These are phyloP conservation scores for Gallirallus australis DNA, from an alignment of 2,797 vertebrate genomes.

Conservation along the genomic window DNA sequence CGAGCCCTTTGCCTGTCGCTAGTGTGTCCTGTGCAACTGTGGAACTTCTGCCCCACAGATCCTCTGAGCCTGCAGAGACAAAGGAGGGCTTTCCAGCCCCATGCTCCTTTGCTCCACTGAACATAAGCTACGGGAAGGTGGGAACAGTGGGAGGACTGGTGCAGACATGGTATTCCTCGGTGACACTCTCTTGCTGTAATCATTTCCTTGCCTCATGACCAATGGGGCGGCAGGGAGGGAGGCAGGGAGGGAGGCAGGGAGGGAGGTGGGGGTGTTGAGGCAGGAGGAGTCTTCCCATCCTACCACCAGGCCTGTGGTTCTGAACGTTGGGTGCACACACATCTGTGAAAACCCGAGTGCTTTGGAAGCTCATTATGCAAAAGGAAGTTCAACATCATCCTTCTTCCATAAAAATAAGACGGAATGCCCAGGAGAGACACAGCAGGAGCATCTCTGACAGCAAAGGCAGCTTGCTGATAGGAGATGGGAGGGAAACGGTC, in stretches of 20 bases:
- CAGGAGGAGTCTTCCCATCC: background rate
- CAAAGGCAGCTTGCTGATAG: background rate
- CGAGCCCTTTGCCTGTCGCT: background rate
- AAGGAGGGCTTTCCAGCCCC: background rate
- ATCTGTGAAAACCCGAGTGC: fast-evolving
- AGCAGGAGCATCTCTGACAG: fast-evolving
- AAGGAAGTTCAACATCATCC: background rate
- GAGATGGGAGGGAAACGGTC: fast-evolving
- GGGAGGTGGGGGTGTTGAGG: background rate
- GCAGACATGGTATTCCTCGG: background rate
- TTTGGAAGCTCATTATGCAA: background rate
- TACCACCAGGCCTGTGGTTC: background rate
- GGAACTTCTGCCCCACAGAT: background rate
- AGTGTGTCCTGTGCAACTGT: background rate
- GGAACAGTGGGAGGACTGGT: background rate
- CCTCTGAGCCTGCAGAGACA: background rate
- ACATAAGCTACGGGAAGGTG: background rate
- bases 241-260: background rate
- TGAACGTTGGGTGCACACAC: fast-evolving
- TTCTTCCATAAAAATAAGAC: background rate
- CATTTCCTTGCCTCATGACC: fast-evolving
- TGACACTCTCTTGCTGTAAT: background rate
- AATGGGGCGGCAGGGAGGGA: background rate
- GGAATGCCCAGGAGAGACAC: background rate
- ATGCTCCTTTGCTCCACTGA: background rate